These are phyloP conservation scores for Atrichornis clamosus DNA, from an alignment of 2,113 vertebrate species.

Conservation along the genomic window DNA sequence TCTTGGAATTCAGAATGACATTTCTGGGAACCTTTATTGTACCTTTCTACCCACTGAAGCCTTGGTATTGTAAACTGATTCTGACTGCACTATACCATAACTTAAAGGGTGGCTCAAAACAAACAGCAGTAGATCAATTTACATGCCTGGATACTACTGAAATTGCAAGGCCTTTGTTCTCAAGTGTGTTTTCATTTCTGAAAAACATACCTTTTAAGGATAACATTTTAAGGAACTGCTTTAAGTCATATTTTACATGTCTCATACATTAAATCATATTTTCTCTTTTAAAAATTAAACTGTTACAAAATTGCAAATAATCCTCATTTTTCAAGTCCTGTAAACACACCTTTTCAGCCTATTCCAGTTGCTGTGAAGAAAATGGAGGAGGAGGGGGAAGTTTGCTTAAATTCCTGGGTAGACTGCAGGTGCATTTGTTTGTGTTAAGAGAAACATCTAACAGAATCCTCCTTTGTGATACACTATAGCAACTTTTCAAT, in stretches of 20 bases:
- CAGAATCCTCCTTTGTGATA: constrained; percentile 62
- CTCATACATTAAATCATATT: background rate
- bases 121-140: background rate
- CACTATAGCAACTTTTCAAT: constrained; percentile 54
- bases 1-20: background rate
- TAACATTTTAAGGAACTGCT: background rate
- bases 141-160: background rate
- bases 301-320: background rate
- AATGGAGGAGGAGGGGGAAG: background rate
- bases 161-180: background rate
- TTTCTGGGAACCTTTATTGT: background rate
- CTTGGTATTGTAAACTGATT: background rate
- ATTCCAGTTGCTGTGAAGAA: background rate
- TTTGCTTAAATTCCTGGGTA: background rate
- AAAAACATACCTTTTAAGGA: background rate
- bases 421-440: constrained; percentile 63
- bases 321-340: background rate
- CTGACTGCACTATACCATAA: background rate
- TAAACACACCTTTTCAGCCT: background rate
- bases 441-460: constrained; percentile 37
- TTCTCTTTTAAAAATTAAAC: background rate
- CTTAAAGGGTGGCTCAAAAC: background rate
- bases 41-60: background rate
- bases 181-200: background rate
- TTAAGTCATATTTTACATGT: background rate